Percentiles rank a stretch among this genome's conserved stretches.
These are phyloP conservation scores for Agelastica alni DNA, from an alignment of 2,888 invertebrate genomes.

Conservation along the genomic window DNA sequence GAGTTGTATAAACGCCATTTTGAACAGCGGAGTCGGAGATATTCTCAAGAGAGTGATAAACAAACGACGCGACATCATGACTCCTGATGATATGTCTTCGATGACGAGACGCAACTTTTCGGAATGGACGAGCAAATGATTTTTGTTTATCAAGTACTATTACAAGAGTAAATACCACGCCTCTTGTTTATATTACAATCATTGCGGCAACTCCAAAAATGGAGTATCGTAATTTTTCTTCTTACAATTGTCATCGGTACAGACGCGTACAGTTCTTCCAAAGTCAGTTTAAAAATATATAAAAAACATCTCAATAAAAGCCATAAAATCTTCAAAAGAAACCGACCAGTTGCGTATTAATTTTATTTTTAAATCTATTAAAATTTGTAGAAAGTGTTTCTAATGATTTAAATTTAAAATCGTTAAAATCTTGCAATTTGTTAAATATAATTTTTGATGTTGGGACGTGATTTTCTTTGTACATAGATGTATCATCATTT, in stretches of 20 bases:
- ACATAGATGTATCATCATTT: no score
- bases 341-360: no score
- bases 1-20: constrained; percentile 54
- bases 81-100: constrained; percentile 43
- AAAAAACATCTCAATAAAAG: no score
- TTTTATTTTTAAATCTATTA: no score
- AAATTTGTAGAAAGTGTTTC: no score
- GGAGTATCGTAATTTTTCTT: neutral
- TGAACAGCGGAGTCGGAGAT: constrained; percentile 54
- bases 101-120: constrained; percentile 51
- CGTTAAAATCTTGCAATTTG: no score
- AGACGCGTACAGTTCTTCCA: no score
- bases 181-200: constrained; percentile 30
- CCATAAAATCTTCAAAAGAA: no score
- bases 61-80: constrained; percentile 51
- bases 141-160: constrained; percentile 33
- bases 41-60: constrained; percentile 54
- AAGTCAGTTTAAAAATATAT: no score
- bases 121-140: constrained; percentile 48
- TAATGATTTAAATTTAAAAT: no score
- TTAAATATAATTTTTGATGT: no score
- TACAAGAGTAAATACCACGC: constrained; percentile 34
- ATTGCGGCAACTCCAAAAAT: constrained; percentile 7
- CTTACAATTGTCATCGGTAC: neutral
- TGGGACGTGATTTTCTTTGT: no score